These are phyloP conservation scores for Endotricha flammealis DNA, from an alignment of 2,888 invertebrate species.

Conservation along the genomic window DNA sequence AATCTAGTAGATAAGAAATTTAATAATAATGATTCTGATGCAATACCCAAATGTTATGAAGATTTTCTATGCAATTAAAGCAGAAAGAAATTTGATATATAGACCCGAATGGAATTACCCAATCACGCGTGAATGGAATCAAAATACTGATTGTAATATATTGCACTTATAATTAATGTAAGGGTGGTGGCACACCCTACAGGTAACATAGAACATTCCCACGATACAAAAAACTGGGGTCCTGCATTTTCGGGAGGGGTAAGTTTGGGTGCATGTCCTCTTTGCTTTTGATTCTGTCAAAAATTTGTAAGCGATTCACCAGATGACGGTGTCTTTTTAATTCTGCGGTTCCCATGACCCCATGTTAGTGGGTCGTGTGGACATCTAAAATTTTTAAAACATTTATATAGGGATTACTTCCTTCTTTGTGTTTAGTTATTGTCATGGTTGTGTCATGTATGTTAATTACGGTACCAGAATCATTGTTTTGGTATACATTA, in stretches of 20 bases:
- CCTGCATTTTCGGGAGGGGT: conserved; percentile 56
- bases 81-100: conserved; percentile 17
- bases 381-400: background rate
- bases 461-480: too few species aligned
- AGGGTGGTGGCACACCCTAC: conserved; percentile 48
- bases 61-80: background rate
- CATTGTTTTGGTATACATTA: too few species aligned
- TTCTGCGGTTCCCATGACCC: conserved; percentile 25
- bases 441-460: too few species aligned
- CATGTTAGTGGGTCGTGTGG: conserved; percentile 10
- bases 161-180: conserved; percentile 62
- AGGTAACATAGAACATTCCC: conserved; percentile 60
- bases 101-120: conserved; percentile 41
- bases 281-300: conserved; percentile 32
- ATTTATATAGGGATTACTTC: background rate
- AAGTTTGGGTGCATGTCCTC: conserved; percentile 50
- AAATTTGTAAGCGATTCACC: conserved; percentile 35
- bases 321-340: conserved; percentile 27
- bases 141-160: conserved; percentile 72
- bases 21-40: too few species aligned
- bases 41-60: too few species aligned
- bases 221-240: conserved; percentile 58
- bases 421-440: background rate
- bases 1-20: too few species aligned
- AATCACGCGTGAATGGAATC: conserved; percentile 56